phyloP scores from a whole-genome alignment of 2,888 invertebrate species.

The Tricholauxania praeusta region DNA sequence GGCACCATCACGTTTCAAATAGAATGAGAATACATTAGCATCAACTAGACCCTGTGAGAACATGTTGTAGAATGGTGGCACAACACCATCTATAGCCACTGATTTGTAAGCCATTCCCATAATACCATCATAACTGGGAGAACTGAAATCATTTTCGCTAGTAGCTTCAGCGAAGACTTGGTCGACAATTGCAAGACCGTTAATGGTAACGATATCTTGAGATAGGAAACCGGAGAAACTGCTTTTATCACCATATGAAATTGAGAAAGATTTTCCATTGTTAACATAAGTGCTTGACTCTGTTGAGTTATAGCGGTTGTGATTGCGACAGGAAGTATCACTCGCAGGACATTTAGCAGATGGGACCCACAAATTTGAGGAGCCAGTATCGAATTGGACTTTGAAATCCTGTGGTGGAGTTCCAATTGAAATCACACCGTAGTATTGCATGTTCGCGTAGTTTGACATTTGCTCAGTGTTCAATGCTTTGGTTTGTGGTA shows the following conservation, averaged over 20 bases:
- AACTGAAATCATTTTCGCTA: conserved; percentile 90
- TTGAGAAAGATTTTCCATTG: conserved; percentile 91
- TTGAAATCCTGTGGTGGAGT: conserved; percentile 90
- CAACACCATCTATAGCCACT: conserved; percentile 89
- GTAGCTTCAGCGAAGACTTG: conserved; percentile 97
- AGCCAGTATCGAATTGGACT: conserved; percentile 89
- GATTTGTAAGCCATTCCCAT: conserved; percentile 89
- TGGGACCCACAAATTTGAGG: conserved; percentile 98
- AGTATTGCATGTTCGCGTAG: conserved; percentile 51
- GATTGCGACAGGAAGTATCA: conserved; percentile 94
- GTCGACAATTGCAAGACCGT: conserved; percentile 75
- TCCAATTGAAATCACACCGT: conserved; percentile 80
- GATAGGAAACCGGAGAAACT: conserved; percentile 95
- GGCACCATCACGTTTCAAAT: conserved; percentile 80
- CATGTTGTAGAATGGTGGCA: conserved; percentile 93
- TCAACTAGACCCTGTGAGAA: conserved; percentile 78
- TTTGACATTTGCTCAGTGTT: conserved; percentile 45
- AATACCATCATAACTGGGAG: conserved; percentile 98
- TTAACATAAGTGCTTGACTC: conserved; percentile 83
- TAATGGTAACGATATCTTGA: conserved; percentile 81
- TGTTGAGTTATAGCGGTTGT: conserved; percentile 92
- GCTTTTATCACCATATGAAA: conserved; percentile 94
- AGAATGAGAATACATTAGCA: conserved; percentile 90
- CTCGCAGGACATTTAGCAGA: conserved; percentile 92
- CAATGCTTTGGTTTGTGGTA: conserved; percentile 2